phyloP scores from a whole-genome alignment of 2,797 vertebrate species.

The Balearica regulorum region DNA sequence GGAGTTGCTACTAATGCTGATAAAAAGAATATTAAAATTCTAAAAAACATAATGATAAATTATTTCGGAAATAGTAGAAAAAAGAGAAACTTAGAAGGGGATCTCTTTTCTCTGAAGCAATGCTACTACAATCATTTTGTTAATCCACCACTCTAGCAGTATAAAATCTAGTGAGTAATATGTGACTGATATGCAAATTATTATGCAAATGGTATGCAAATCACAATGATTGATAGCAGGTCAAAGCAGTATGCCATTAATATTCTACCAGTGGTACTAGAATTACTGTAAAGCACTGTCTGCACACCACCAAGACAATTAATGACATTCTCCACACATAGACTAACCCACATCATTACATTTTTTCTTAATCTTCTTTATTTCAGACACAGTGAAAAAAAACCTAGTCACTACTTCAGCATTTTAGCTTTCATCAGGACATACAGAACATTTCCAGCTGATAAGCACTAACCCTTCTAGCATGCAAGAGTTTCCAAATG shows the following conservation, averaged over 20 bases:
- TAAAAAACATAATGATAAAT: not conserved
- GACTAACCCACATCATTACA: not conserved
- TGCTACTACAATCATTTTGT: not conserved
- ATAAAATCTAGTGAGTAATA: not conserved
- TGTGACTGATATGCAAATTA: not conserved
- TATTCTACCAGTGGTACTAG: not conserved
- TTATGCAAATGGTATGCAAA: not conserved
- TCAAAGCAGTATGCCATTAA: conserved; percentile 22
- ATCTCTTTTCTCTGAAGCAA: not conserved
- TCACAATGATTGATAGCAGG: not conserved
- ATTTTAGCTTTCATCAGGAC: conserved; percentile 5
- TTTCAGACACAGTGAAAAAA: conserved; percentile 29
- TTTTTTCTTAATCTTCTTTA: conserved; percentile 8
- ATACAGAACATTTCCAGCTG: not conserved
- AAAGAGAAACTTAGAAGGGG: not conserved
- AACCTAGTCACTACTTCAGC: not conserved
- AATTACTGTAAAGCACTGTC: conserved; percentile 29
- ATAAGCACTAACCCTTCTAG: not conserved
- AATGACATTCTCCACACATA: not conserved
- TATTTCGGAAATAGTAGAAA: not conserved
- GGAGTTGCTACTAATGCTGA: not conserved
- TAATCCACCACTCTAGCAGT: not conserved
- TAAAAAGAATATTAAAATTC: not conserved
- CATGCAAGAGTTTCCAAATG: not conserved
- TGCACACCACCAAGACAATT: conserved; percentile 6